phyloP scores from a whole-genome alignment of 2,797 vertebrate species.

The Sebastolobus alascanus region DNA sequence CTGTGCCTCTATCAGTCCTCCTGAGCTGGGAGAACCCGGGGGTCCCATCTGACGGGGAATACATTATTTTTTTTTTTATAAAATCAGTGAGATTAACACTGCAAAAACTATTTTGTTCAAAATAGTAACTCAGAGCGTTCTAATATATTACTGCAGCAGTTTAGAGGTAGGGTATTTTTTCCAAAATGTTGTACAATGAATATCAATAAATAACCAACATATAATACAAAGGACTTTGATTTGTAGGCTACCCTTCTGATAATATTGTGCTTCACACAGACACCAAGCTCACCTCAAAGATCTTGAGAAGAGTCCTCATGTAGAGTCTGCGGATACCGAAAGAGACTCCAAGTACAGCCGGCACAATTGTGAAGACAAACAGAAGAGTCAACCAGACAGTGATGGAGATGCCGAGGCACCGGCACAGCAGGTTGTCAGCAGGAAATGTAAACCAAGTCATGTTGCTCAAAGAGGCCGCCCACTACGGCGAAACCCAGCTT shows the following conservation, averaged over 20 bases:
- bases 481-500: conserved; percentile 1
- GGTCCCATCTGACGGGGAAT: background rate
- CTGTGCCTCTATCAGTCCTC: conserved; percentile 17
- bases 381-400: conserved; percentile 91
- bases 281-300: conserved; percentile 89
- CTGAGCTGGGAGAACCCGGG: conserved; percentile 22
- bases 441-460: conserved; percentile 80
- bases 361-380: conserved; percentile 92
- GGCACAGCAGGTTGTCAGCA: conserved; percentile 90
- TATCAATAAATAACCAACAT: background rate
- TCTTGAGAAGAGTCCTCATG: conserved; percentile 90
- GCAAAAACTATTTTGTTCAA: background rate
- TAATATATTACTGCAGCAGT: background rate
- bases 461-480: background rate
- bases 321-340: conserved; percentile 92
- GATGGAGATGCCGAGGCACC: conserved; percentile 89
- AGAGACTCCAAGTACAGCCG: conserved; percentile 91
- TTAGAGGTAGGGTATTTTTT: background rate
- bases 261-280: background rate
- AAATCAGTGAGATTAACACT: background rate
- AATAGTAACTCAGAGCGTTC: background rate
- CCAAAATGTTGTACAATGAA: background rate
- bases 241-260: background rate
- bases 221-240: background rate
- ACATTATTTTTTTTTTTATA: background rate